These are phyloP conservation scores for Heliconius erato DNA, from an alignment of 2,888 invertebrate species.

Conservation along the genomic window DNA sequence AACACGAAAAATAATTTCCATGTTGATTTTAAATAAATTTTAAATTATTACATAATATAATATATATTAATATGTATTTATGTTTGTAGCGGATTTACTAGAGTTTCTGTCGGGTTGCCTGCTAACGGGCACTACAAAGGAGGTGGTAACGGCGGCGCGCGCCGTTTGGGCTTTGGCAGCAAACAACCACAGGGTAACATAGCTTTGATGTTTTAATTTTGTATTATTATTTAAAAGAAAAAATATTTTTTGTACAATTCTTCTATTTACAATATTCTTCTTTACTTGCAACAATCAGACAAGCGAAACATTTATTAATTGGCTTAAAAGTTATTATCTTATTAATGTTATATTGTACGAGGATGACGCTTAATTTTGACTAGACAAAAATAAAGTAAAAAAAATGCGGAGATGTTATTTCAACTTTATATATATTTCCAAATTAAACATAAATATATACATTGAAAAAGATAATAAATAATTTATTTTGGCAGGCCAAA, in stretches of 20 bases:
- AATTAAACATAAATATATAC: neutral
- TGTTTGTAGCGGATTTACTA: constrained; percentile 70
- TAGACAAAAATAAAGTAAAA: no score
- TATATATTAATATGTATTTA: neutral
- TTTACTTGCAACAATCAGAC: no score
- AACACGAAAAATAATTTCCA: neutral
- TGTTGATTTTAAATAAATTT: neutral
- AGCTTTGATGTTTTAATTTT: neutral
- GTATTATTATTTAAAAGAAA: neutral
- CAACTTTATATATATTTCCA: no score
- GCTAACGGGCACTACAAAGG: constrained; percentile 69
- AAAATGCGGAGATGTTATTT: neutral
- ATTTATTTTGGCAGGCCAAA: constrained; percentile 67
- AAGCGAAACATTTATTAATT: no score
- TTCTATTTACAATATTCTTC: no score
- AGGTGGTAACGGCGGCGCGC: constrained; percentile 77
- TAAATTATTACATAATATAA: neutral
- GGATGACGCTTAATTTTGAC: no score
- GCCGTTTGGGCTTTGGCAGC: constrained; percentile 89
- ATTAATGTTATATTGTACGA: no score
- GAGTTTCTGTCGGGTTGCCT: constrained; percentile 72
- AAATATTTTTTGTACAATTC: no score
- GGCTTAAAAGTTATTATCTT: no score
- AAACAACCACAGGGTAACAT: constrained; percentile 88
- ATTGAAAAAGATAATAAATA: neutral